Base-by-base conservation (phyloP, 2,797 vertebrate species). In the Prionace glauca region DNA sequence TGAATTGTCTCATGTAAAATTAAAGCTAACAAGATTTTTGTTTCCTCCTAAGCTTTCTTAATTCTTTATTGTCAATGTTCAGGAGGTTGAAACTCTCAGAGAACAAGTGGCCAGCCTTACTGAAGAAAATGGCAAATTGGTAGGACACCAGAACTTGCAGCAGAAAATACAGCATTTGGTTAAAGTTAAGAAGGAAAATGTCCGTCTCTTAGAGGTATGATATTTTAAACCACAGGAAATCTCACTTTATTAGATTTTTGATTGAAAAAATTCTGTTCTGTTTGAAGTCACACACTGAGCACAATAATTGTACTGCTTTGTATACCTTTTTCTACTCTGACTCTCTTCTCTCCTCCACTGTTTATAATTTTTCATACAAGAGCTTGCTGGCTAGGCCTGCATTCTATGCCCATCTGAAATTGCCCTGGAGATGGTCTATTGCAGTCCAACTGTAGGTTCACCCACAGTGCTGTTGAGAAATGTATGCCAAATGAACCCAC, bases 161-260 rank as follows among this genome's bases (percentile, higher is more conserved):
- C 99, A 99, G 97, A 99, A 98, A 97, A 99, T 99, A 95, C 99
- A 99, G 94, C 99, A 99, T 95, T 97, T 99, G 94, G 98, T 99
- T 65, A 98, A 98, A 96, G 97, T 99, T 95, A 99, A 99, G 97
- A 99, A 98, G 96, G 98, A 99, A 10, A 98, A 99, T 20, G 97
- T 98, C 93, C 98, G 98, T 97, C 98, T 99, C 84, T 96, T 97
- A 0, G 99, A 99, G 98, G 99, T 99, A 97, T 96, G 92, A 16
- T 69, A 86, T 74, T 62, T 86, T 86, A 87, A 95, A 67, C 24
- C 10, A 79, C 41, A 7, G 67, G 8, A 92, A 41, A 41, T 84
- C n/a, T 79, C n/a, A 14, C 41, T n/a, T 7, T 92, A 2, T 62
- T 62, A 91, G 26, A 62, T 67, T 67, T 41, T 67, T 67, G n/a